phyloP scores from a whole-genome alignment of 2,113 vertebrate genomes.

The Aviceda subcristata region DNA sequence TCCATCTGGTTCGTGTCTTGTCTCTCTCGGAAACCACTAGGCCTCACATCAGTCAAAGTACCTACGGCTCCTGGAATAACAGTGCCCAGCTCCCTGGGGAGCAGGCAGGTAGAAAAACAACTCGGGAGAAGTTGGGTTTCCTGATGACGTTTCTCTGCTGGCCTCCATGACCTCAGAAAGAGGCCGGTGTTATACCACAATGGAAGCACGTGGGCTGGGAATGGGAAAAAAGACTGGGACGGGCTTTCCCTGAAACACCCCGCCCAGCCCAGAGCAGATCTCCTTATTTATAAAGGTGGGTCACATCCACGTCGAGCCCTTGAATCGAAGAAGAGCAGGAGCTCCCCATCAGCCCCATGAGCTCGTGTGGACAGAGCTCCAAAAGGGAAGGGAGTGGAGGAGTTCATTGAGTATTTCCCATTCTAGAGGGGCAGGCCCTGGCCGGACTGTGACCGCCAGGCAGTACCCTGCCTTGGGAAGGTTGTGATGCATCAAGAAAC shows the following conservation, averaged over 20 bases:
- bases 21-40: background rate
- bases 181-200: rapidly evolving
- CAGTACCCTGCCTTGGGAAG: background rate
- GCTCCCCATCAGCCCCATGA: background rate
- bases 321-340: background rate
- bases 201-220: background rate
- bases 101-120: background rate
- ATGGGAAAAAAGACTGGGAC: rapidly evolving
- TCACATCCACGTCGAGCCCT: rapidly evolving
- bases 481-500: background rate
- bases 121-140: background rate
- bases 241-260: background rate
- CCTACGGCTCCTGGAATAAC: background rate
- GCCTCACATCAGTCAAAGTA: background rate
- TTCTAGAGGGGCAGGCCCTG: background rate
- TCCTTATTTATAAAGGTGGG: background rate
- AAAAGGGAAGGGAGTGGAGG: background rate
- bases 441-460: background rate
- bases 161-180: background rate
- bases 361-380: background rate
- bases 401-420: background rate
- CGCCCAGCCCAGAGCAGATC: background rate
- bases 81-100: background rate
- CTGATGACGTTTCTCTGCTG: background rate
- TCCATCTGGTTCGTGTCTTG: background rate